Conservation (phyloP, 2,888 invertebrate genomes). For the Hipparchia semele region DNA sequence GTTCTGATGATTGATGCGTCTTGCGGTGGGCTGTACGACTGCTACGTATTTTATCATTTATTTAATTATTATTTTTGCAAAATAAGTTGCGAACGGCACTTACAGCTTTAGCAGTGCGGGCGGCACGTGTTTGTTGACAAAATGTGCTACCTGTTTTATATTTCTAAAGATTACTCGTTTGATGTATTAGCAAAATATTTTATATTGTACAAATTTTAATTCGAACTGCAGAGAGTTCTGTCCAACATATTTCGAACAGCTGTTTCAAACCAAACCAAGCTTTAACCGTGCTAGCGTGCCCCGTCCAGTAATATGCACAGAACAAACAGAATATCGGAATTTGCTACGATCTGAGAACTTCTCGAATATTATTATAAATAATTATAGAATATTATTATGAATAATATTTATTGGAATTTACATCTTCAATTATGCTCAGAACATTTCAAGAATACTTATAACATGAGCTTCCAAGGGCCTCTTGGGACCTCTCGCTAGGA, state of each 20-base stretch:
- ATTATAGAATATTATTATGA: conserved; percentile 9
- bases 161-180: not conserved
- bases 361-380: conserved; percentile 2
- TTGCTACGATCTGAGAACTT: not conserved
- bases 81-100: no score
- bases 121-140: no score
- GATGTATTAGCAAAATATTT: not conserved
- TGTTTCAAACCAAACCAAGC: conserved; percentile 4
- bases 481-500: not conserved
- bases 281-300: not conserved
- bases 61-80: no score
- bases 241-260: not conserved
- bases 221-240: not conserved
- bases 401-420: not conserved
- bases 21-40: no score
- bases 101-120: no score
- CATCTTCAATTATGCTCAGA: not conserved
- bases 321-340: conserved; percentile 4
- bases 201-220: not conserved
- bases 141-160: no score
- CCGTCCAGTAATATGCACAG: not conserved
- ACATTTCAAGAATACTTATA: conserved; percentile 4
- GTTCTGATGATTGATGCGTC: no score
- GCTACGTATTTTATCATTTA: no score
- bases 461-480: not conserved